A percentile compares a stretch with the other conserved stretches of the same genome.
Evolutionary conservation across 2,797 vertebrate species (phyloP).

Genomic region (Ispidina lecontei): DNA sequence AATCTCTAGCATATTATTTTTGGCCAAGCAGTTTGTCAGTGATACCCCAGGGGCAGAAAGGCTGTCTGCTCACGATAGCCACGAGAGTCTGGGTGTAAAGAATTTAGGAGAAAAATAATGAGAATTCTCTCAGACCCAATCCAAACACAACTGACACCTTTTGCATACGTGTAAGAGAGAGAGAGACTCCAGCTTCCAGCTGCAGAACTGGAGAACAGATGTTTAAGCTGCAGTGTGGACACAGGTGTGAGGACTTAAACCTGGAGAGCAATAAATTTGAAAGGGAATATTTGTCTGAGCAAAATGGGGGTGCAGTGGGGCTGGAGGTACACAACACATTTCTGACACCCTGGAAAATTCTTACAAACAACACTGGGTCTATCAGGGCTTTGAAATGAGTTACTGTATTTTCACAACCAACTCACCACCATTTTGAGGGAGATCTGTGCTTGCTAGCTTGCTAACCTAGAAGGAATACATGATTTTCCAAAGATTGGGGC

Average conservation of each 20-base stretch:
- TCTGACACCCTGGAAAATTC: neutral
- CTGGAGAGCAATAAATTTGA: neutral
- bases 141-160: neutral
- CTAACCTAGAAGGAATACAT: neutral
- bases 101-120: neutral
- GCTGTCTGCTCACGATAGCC: neutral
- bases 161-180: neutral
- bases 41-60: neutral
- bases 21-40: neutral
- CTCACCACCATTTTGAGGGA: neutral
- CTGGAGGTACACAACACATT: neutral
- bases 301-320: neutral
- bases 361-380: neutral
- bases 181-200: neutral
- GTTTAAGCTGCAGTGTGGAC: neutral
- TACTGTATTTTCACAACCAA: neutral
- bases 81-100: neutral
- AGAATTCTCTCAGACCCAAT: neutral
- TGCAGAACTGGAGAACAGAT: neutral
- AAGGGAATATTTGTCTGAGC: neutral
- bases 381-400: neutral
- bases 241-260: neutral
- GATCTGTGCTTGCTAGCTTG: neutral
- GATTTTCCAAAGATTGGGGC: fast-evolving
- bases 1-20: neutral